A percentile compares a stretch with the other conserved stretches of the same genome.
phyloP scores from a whole-genome alignment of 2,113 vertebrate genomes.

The Larimichthys polyactis region DNA sequence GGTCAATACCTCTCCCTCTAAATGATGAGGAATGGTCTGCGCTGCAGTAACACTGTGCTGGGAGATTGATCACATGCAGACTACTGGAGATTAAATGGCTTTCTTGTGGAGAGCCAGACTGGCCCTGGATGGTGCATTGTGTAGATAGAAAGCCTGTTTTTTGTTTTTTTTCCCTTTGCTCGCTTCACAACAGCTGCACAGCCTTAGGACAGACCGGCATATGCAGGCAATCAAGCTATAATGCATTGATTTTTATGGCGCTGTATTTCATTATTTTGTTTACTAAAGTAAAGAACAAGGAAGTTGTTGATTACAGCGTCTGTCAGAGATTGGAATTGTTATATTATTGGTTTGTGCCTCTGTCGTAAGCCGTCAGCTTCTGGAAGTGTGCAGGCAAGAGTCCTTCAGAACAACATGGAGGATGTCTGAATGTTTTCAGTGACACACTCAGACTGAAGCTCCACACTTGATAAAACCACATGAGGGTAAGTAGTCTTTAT shows the following conservation, averaged over 20 bases:
- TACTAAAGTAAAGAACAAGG: not conserved
- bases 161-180: constrained; percentile 26
- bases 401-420: not conserved
- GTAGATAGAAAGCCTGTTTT: constrained; percentile 41
- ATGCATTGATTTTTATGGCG: constrained; percentile 19
- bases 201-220: constrained; percentile 23
- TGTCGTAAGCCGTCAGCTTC: not conserved
- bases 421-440: constrained; percentile 1
- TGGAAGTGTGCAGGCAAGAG: not conserved
- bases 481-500: not conserved
- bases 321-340: not conserved
- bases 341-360: not conserved
- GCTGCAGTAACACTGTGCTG: constrained; percentile 76
- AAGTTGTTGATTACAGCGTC: not conserved
- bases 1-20: constrained; percentile 80
- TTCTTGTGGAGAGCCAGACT: constrained; percentile 70
- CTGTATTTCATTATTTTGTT: constrained; percentile 28
- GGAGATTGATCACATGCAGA: constrained; percentile 82
- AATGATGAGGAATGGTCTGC: constrained; percentile 81
- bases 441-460: not conserved
- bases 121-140: constrained; percentile 64
- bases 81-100: constrained; percentile 81
- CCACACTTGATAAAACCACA: not conserved
- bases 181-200: constrained; percentile 38
- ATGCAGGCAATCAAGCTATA: constrained; percentile 27